phyloP scores from a whole-genome alignment of 2,888 invertebrate species.

The Papilio demoleus region DNA sequence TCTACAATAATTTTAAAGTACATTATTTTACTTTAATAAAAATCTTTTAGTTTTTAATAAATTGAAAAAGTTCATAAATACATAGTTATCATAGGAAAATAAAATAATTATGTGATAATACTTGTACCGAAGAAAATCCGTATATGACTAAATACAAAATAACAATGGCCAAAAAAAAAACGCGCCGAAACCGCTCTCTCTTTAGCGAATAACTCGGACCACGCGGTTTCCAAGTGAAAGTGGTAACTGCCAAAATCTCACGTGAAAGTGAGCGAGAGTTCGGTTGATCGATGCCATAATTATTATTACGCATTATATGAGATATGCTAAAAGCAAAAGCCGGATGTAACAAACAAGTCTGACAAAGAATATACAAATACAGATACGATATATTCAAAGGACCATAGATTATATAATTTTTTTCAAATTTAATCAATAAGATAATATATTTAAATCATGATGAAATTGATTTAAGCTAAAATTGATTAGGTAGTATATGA shows the following conservation, averaged over 20 bases:
- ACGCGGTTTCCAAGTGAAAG: slow-evolving; percentile 67
- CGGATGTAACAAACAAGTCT: slow-evolving; percentile 62
- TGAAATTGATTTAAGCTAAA: neutral
- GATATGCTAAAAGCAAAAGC: slow-evolving; percentile 78
- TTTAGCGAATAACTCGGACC: slow-evolving; percentile 41
- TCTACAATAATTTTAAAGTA: too few relatives aligned
- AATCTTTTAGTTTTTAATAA: too few relatives aligned
- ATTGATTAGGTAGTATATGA: neutral
- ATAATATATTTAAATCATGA: neutral
- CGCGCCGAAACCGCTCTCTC: slow-evolving; percentile 32
- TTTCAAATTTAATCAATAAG: neutral
- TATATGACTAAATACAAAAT: slow-evolving; percentile 1
- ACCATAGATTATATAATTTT: slow-evolving; percentile 9
- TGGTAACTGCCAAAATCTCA: slow-evolving; percentile 78
- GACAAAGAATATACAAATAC: slow-evolving; percentile 27
- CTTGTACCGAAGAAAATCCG: neutral
- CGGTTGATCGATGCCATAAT: slow-evolving; percentile 80
- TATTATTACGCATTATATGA: slow-evolving; percentile 81
- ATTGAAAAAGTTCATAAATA: neutral
- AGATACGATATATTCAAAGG: slow-evolving; percentile 26
- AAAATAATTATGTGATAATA: neutral
- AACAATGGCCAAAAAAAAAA: slow-evolving; percentile 2
- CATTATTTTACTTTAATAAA: too few relatives aligned
- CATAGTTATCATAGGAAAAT: neutral
- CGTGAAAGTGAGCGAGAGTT: slow-evolving; percentile 77